Conservation (phyloP, 2,888 invertebrate genomes). For the Lasius fuliginosus region DNA sequence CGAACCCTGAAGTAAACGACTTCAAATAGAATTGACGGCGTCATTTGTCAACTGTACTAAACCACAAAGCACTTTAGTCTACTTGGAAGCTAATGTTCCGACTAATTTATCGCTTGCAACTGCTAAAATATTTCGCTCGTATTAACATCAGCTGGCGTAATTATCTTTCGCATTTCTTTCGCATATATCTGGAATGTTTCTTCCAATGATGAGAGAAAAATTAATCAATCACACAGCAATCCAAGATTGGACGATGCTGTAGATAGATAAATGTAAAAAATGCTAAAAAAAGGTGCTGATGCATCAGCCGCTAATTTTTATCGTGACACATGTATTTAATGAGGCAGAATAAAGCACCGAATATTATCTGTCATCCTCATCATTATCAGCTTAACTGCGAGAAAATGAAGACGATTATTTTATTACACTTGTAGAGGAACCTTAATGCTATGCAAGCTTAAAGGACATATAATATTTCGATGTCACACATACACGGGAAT, state of each 20-base stretch:
- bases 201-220: neutral
- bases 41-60: conserved; percentile 40
- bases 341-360: neutral
- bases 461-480: neutral
- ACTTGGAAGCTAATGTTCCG: conserved; percentile 30
- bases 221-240: neutral
- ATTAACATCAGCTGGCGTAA: conserved; percentile 2
- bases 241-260: neutral
- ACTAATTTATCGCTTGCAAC: conserved; percentile 47
- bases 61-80: conserved; percentile 34
- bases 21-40: conserved; percentile 40
- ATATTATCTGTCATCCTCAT: neutral
- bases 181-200: neutral
- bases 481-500: neutral
- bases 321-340: neutral
- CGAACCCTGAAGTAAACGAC: conserved; percentile 32
- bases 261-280: neutral
- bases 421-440: neutral
- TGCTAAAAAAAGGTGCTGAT: neutral
- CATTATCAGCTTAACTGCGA: neutral
- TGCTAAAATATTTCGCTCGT: neutral
- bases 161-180: neutral
- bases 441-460: neutral
- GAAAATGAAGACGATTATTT: conserved; percentile 17
- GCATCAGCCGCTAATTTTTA: neutral